Conservation (phyloP, 2,797 vertebrate species). For the Hypotaenidia philippensis region DNA sequence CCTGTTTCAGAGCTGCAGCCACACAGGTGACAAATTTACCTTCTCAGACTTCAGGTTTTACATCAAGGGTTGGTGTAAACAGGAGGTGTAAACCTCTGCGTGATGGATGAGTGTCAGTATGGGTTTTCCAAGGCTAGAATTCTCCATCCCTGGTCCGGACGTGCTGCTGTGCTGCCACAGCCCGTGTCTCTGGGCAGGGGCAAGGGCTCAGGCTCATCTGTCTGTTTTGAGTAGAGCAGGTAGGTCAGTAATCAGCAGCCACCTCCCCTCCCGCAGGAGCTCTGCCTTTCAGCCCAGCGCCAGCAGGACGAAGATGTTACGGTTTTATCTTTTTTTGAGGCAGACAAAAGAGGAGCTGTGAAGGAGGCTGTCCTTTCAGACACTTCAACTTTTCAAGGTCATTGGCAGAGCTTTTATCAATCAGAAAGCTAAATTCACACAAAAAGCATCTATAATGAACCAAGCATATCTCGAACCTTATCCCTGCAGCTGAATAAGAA, state of each 20-base stretch:
- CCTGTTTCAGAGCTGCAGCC: neutral
- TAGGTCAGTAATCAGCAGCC: neutral
- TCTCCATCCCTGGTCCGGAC: rapidly evolving
- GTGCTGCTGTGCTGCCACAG: neutral
- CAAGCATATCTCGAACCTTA: neutral
- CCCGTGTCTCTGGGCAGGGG: neutral
- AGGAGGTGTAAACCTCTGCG: neutral
- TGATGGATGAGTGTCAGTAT: rapidly evolving
- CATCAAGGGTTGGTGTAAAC: neutral
- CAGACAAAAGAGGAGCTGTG: slow-evolving; percentile 18
- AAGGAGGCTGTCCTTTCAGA: slow-evolving; percentile 19
- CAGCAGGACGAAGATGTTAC: neutral
- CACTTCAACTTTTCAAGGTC: slow-evolving; percentile 58
- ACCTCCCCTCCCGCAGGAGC: neutral
- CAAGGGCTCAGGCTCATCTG: neutral
- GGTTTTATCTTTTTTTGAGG: neutral
- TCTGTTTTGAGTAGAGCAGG: neutral
- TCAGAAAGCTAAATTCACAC: slow-evolving; percentile 46
- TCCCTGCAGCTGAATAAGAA: slow-evolving; percentile 65
- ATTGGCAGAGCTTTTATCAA: slow-evolving; percentile 49
- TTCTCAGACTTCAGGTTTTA: neutral
- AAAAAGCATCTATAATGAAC: slow-evolving; percentile 63
- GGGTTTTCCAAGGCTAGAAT: neutral
- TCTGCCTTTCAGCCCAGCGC: neutral
- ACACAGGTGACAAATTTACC: neutral